Percentiles rank a stretch among this genome's conserved stretches.
These are phyloP conservation scores for Tachycineta bicolor DNA, from an alignment of 2,113 vertebrate species.

Conservation along the genomic window DNA sequence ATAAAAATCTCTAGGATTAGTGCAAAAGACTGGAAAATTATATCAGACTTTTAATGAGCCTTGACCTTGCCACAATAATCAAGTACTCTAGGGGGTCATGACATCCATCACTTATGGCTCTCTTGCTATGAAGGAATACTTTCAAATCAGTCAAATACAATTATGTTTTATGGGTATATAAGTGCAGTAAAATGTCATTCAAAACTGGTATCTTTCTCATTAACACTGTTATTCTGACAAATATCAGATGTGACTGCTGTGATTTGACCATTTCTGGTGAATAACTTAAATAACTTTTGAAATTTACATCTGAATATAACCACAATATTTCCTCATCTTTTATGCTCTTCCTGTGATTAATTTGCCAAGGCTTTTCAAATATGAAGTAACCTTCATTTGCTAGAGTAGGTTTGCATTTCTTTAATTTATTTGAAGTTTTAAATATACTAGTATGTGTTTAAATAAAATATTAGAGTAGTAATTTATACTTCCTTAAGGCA, in stretches of 20 bases:
- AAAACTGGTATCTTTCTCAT: neutral
- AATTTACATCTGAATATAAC: neutral
- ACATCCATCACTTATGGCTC: neutral
- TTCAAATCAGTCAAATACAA: neutral
- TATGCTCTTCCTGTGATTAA: neutral
- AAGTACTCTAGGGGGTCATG: neutral
- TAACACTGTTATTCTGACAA: neutral
- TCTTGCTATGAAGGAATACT: neutral
- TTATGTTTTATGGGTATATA: neutral
- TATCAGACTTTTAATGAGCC: neutral
- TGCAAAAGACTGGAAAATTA: constrained; percentile 28
- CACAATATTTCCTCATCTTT: neutral
- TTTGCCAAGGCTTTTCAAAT: constrained; percentile 2
- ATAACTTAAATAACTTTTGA: neutral
- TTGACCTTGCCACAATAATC: neutral
- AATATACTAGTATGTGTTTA: neutral
- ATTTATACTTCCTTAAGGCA: neutral
- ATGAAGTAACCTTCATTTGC: neutral
- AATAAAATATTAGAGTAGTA: neutral
- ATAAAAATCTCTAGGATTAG: neutral
- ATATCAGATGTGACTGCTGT: neutral
- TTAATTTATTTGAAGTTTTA: neutral
- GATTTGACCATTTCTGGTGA: neutral
- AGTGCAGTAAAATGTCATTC: neutral
- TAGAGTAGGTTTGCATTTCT: neutral